Percentiles rank a stretch among this genome's conserved stretches.
These are phyloP conservation scores for Halcyon senegalensis DNA, from an alignment of 2,113 vertebrate species.

Conservation along the genomic window DNA sequence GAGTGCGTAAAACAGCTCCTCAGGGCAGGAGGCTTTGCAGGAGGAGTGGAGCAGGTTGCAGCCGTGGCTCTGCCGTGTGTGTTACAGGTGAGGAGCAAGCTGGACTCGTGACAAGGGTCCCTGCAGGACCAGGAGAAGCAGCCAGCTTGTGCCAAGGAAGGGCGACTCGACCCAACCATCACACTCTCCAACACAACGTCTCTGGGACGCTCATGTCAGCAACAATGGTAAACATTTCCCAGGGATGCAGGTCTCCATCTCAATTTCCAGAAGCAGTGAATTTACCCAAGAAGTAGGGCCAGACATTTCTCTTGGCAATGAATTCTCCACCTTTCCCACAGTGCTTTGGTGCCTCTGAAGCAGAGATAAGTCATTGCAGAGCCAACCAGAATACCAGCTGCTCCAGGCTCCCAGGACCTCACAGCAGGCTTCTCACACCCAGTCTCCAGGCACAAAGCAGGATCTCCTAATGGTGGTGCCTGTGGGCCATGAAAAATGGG, in stretches of 20 bases:
- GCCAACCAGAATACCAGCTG: accelerated
- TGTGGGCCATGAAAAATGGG: background rate
- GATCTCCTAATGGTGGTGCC: background rate
- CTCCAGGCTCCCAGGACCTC: background rate
- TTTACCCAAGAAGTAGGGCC: background rate
- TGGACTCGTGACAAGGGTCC: background rate
- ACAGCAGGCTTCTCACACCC: background rate
- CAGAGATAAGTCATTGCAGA: background rate
- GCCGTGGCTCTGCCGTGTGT: accelerated
- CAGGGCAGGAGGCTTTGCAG: background rate
- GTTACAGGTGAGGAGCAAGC: background rate
- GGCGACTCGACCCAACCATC: background rate
- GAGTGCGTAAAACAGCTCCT: background rate
- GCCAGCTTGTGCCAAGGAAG: background rate
- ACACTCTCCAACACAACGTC: accelerated
- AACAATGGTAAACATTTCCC: accelerated
- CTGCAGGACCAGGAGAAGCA: background rate
- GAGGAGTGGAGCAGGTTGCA: background rate
- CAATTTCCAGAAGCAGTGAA: background rate
- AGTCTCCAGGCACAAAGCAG: background rate
- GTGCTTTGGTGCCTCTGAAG: background rate
- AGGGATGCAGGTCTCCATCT: background rate
- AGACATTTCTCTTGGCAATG: background rate
- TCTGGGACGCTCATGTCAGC: background rate
- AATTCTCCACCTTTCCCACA: background rate